These are phyloP conservation scores for Phorcus lineatus DNA, from an alignment of 2,888 invertebrate species.

Conservation along the genomic window DNA sequence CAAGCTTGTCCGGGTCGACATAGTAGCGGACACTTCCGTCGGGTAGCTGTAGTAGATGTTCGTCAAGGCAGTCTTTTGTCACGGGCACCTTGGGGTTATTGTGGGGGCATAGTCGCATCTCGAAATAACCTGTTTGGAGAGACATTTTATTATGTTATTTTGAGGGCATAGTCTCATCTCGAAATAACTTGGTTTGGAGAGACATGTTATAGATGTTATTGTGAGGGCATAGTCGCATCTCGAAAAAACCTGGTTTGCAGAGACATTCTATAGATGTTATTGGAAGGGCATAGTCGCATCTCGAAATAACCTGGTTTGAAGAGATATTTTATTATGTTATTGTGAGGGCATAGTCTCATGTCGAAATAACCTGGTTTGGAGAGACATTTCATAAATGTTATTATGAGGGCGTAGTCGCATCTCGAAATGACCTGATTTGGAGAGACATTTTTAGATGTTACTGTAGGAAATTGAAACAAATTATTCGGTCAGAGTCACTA, in stretches of 20 bases:
- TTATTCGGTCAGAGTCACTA: too few relatives aligned
- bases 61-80: background rate
- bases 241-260: background rate
- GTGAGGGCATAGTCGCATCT: background rate
- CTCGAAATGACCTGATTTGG: background rate
- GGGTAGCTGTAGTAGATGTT: background rate
- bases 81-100: background rate
- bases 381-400: background rate
- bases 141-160: background rate
- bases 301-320: background rate
- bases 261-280: background rate
- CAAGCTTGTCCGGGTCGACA: background rate
- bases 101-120: background rate
- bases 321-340: background rate
- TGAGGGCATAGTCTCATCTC: background rate
- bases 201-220: background rate
- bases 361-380: background rate
- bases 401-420: background rate
- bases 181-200: background rate
- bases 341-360: background rate
- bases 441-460: background rate
- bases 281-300: background rate
- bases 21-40: background rate
- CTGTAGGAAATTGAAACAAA: background rate
- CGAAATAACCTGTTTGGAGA: background rate